Evolutionary conservation across 2,888 invertebrate genomes (phyloP).

Genomic region (Allacma fusca): DNA sequence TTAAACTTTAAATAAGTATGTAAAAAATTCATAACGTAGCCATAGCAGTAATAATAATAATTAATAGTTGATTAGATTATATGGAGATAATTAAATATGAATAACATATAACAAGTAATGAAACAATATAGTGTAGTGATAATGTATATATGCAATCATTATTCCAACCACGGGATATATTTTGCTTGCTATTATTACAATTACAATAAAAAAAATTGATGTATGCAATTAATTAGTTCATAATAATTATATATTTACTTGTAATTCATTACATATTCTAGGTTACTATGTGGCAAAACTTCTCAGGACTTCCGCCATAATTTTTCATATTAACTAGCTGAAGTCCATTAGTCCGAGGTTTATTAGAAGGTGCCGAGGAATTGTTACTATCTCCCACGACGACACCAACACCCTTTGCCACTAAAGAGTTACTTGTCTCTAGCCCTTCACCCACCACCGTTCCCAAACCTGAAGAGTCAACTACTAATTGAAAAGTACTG

Average conservation of each 20-base stretch:
- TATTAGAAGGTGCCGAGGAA: conserved; percentile 49
- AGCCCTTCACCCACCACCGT: conserved; percentile 44
- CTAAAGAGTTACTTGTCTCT: conserved; percentile 45
- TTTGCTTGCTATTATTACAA: conserved; percentile 17
- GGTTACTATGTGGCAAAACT: conserved; percentile 42
- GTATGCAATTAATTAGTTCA: background rate
- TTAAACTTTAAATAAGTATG: conserved; percentile 27
- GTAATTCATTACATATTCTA: conserved; percentile 1
- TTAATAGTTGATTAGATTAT: conserved; percentile 27
- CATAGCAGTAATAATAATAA: conserved; percentile 25
- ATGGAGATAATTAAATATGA: conserved; percentile 5
- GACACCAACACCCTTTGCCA: conserved; percentile 45
- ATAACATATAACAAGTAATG: background rate
- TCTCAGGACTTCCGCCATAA: conserved; percentile 40
- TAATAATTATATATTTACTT: background rate
- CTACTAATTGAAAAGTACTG: conserved; percentile 46
- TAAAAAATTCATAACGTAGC: conserved; percentile 27
- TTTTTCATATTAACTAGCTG: conserved; percentile 44
- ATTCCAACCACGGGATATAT: background rate
- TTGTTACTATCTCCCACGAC: conserved; percentile 45
- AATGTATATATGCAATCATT: background rate
- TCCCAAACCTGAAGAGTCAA: conserved; percentile 39
- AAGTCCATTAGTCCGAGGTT: conserved; percentile 52
- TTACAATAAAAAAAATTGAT: conserved; percentile 10
- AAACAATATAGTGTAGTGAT: background rate